A percentile compares a stretch with the other conserved stretches of the same genome.
These are phyloP conservation scores for Helarctos malayanus DNA, from an alignment of 2,797 vertebrate genomes.

Conservation along the genomic window DNA sequence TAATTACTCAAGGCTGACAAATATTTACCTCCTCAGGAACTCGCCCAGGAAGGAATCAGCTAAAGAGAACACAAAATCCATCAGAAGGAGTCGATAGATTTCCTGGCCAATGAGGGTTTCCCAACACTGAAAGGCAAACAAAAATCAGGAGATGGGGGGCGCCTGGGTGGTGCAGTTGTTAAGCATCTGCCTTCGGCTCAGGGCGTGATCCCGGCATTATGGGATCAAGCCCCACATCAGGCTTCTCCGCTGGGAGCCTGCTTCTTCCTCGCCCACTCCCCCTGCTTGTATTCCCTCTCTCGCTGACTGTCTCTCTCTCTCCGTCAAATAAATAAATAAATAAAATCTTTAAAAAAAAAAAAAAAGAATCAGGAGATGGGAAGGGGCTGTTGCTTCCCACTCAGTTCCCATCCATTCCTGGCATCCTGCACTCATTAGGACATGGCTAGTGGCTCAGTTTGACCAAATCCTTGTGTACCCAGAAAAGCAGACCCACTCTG, in stretches of 20 bases:
- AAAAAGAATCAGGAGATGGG: neutral
- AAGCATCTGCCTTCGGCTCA: too few relatives aligned
- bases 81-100: conserved; percentile 95
- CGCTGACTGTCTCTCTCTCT: too few relatives aligned
- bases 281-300: too few relatives aligned
- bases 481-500: neutral
- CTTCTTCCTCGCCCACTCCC: too few relatives aligned
- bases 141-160: neutral
- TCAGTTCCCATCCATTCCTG: neutral
- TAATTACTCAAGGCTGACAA: neutral
- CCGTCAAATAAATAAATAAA: too few relatives aligned
- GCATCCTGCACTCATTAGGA: neutral
- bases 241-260: too few relatives aligned
- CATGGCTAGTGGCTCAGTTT: neutral
- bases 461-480: rapidly evolving
- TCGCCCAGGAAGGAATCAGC: conserved; percentile 96
- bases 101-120: conserved; percentile 96
- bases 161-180: too few relatives aligned
- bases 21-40: conserved; percentile 95
- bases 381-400: neutral
- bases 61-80: conserved; percentile 96
- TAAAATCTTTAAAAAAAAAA: too few relatives aligned
- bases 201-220: too few relatives aligned
- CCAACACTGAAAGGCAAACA: conserved; percentile 93
- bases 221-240: too few relatives aligned